Conservation (phyloP, 2,113 vertebrate genomes). For the Malaclemys terrapin region DNA sequence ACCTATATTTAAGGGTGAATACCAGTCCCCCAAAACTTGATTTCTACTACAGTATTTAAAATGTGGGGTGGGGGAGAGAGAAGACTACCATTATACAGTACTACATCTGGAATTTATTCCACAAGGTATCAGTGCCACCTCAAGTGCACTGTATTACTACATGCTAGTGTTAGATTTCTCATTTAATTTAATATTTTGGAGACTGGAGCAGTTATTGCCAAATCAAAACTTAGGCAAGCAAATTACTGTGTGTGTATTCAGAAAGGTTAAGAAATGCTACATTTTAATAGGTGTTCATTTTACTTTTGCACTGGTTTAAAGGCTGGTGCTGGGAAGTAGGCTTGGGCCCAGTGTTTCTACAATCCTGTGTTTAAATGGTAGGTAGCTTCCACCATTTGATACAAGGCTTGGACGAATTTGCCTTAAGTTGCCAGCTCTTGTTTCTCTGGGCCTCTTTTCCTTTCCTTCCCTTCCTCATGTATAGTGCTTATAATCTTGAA, state of each 20-base stretch:
- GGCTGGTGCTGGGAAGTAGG: background rate
- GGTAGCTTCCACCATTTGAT: background rate
- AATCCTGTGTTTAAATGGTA: background rate
- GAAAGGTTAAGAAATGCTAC: background rate
- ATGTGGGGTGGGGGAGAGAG: background rate
- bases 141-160: background rate
- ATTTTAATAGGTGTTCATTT: background rate
- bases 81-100: background rate
- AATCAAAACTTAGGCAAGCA: background rate
- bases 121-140: constrained; percentile 1
- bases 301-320: background rate
- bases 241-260: background rate
- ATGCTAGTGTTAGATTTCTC: background rate
- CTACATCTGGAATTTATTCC: background rate
- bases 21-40: background rate
- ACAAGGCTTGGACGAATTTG: background rate
- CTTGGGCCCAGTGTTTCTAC: background rate
- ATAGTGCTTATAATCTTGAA: background rate
- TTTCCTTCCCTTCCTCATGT: background rate
- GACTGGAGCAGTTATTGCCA: constrained; percentile 24
- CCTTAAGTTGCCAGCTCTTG: background rate
- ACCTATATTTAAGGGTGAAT: background rate
- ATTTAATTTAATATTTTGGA: background rate
- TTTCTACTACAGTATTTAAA: background rate
- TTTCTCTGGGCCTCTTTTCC: background rate